Conservation (phyloP, 2,888 invertebrate species). For the Germaria angustata region DNA sequence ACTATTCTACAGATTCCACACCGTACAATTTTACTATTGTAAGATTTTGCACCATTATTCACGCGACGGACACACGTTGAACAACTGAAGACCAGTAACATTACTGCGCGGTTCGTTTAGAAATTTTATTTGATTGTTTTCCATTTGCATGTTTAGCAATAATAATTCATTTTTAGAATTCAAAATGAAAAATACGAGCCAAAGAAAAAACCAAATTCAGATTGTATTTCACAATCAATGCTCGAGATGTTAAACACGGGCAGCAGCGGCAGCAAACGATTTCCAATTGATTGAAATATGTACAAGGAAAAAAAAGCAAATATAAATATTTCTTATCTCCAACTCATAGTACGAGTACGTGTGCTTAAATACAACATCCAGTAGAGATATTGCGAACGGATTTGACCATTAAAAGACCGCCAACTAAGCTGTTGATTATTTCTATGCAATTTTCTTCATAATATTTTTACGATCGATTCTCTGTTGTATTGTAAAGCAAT, state of each 20-base stretch:
- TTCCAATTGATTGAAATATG: slow-evolving; percentile 36
- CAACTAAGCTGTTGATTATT: slow-evolving; percentile 58
- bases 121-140: slow-evolving; percentile 48
- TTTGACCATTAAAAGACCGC: slow-evolving; percentile 54
- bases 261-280: slow-evolving; percentile 31
- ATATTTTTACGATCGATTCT: background rate
- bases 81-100: background rate
- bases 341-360: background rate
- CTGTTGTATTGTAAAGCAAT: slow-evolving; percentile 29
- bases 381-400: background rate
- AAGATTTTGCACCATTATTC: slow-evolving; percentile 21
- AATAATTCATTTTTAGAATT: slow-evolving; percentile 61
- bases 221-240: slow-evolving; percentile 64
- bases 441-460: slow-evolving; percentile 26
- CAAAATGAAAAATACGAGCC: slow-evolving; percentile 14
- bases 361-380: background rate
- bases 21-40: slow-evolving; percentile 30
- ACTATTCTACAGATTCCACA: background rate
- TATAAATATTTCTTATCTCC: background rate
- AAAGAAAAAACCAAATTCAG: slow-evolving; percentile 14
- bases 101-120: background rate
- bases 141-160: slow-evolving; percentile 64
- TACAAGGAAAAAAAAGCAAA: background rate
- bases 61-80: background rate
- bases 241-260: slow-evolving; percentile 54